Evolutionary conservation across 2,888 invertebrate species (phyloP), one percentile per base, ranked within the genome.

Genomic region (Cenopis cana): DNA sequence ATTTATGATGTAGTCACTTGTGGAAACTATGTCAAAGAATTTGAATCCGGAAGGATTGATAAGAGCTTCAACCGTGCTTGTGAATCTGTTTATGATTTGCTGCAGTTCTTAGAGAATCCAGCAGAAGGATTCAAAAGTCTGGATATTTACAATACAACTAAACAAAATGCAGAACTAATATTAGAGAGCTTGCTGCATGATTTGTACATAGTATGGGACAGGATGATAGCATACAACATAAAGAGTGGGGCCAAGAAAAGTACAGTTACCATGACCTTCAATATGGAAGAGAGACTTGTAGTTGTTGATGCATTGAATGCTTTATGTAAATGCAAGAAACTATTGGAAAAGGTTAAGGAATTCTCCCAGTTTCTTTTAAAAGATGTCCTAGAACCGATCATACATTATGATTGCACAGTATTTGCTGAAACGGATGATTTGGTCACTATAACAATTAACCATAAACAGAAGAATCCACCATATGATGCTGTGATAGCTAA

Each of bases 351-450:
- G 79, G 82, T 97, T 8, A 88, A 94, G 46, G 87, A 91, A 66
- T 95, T 97, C 78, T 90, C 95, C 2, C 89, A 90, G 69, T 94
- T 94, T 77, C 79, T 97, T 18, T 85, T 95, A 76, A 90, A 94
- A 41, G 85, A 94, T 73, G 83, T 96, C 29, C 87, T 96, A 12
- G 82, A 88, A 66, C 94, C 95, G 0, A 92, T 96, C 0, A 94
- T 96, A 68, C 88, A 93, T 64, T 83, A 89, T 70, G 88, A 94
- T 14, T 85, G 85, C 38, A 79, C 78, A n/a, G 89, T 95, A 3
- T 85, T 85, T 56, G 85, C 89, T 5, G 88, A 91, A 69, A 86
- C 89, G 59, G 86, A 87, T 14, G 85, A 86, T 55, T 73, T 84
- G 18, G 78, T 89, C 73, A 86, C 81, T n/a, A 74, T 91, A 57